phyloP scores from a whole-genome alignment of 2,113 vertebrate species.

The Silurus asotus region DNA sequence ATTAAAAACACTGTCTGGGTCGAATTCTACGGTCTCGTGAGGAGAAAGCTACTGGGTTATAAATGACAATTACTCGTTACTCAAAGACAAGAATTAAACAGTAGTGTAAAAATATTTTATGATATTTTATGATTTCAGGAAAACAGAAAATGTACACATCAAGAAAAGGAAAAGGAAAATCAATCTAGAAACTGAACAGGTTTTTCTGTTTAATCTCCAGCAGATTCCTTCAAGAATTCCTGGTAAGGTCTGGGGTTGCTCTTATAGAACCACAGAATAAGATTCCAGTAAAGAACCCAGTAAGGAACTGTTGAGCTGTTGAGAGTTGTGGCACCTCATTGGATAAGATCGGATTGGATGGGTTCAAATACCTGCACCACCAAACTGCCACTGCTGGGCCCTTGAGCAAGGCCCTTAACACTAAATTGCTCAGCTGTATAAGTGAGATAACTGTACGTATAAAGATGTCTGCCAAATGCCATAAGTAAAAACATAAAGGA shows the following conservation, averaged over 20 bases:
- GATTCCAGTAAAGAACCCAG: neutral
- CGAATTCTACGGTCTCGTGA: constrained; percentile 16
- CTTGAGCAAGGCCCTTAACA: too few relatives aligned
- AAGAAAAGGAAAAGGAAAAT: neutral
- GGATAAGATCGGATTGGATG: too few relatives aligned
- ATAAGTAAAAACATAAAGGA: neutral
- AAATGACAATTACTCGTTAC: neutral
- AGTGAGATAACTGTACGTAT: too few relatives aligned
- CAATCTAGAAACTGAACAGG: neutral
- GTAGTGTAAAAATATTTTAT: too few relatives aligned
- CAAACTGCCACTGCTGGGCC: too few relatives aligned
- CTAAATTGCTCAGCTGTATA: too few relatives aligned
- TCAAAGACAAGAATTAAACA: neutral
- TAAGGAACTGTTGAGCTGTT: neutral
- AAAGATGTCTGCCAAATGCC: too few relatives aligned
- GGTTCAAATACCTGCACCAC: too few relatives aligned
- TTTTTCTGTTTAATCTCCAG: neutral
- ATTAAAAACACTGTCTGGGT: constrained; percentile 38
- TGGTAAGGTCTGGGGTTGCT: neutral
- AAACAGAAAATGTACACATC: neutral
- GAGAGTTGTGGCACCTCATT: too few relatives aligned
- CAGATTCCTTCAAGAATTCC: neutral
- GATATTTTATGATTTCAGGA: neutral
- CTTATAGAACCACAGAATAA: neutral
- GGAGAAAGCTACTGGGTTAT: neutral